These are phyloP conservation scores for Lithophane semibrunnea DNA, from an alignment of 2,888 invertebrate genomes.

Conservation along the genomic window DNA sequence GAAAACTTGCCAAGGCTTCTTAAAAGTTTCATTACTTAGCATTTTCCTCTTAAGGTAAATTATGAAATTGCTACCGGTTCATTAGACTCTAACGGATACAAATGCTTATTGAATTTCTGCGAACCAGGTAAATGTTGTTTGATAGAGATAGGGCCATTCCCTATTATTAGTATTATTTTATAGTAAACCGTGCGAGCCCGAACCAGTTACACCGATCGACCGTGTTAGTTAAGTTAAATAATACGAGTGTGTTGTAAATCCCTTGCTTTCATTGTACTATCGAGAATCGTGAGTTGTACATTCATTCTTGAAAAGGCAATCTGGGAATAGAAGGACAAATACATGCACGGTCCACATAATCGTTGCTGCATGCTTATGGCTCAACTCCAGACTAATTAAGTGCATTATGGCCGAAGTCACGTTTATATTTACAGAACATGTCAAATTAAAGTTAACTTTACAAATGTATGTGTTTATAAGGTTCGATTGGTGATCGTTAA, in stretches of 20 bases:
- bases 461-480: constrained; percentile 63
- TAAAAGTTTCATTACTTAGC: constrained; percentile 11
- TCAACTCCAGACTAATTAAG: constrained; percentile 70
- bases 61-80: constrained; percentile 53
- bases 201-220: constrained; percentile 71
- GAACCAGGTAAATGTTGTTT: constrained; percentile 67
- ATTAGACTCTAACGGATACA: constrained; percentile 54
- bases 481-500: constrained; percentile 67
- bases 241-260: constrained; percentile 79
- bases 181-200: constrained; percentile 66
- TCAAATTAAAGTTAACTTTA: constrained; percentile 52
- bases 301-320: constrained; percentile 78
- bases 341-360: constrained; percentile 67
- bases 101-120: constrained; percentile 66
- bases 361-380: constrained; percentile 60
- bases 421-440: constrained; percentile 59
- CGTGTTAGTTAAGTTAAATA: constrained; percentile 78
- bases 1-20: constrained; percentile 15
- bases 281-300: constrained; percentile 82
- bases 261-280: constrained; percentile 82
- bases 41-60: constrained; percentile 29
- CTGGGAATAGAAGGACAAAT: constrained; percentile 73
- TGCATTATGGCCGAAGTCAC: constrained; percentile 67
- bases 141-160: constrained; percentile 71
- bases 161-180: constrained; percentile 70